Conservation (phyloP, 2,888 invertebrate species). For the Spilosoma lubricipeda region DNA sequence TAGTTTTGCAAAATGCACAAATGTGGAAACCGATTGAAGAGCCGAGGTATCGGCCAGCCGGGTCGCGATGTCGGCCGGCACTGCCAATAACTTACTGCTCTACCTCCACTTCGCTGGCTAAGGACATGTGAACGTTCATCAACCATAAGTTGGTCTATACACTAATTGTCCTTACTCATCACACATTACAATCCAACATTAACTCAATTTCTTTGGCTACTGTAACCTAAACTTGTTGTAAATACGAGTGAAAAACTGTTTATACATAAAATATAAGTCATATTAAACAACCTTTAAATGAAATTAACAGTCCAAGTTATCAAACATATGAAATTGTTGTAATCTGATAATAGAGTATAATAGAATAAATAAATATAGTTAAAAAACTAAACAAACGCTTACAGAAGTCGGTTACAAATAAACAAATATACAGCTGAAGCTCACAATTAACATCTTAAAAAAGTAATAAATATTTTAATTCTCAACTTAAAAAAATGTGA, state of each 20-base stretch:
- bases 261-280: too few species aligned
- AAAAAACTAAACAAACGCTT: too few species aligned
- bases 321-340: too few species aligned
- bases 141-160: slow-evolving; percentile 62
- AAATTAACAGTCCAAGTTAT: too few species aligned
- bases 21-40: slow-evolving; percentile 52
- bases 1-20: slow-evolving; percentile 60
- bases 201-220: not conserved
- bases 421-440: too few species aligned
- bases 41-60: slow-evolving; percentile 72
- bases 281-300: too few species aligned
- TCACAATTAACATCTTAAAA: too few species aligned
- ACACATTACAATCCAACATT: slow-evolving; percentile 1
- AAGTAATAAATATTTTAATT: too few species aligned
- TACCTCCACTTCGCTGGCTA: slow-evolving; percentile 57
- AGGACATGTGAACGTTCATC: slow-evolving; percentile 67
- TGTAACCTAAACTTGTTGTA: not conserved
- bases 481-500: too few species aligned
- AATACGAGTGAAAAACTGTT: not conserved
- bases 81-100: slow-evolving; percentile 61
- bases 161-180: slow-evolving; percentile 19
- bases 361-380: too few species aligned
- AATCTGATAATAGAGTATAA: too few species aligned
- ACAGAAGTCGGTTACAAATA: too few species aligned
- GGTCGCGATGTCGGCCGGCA: slow-evolving; percentile 75